phyloP scores from a whole-genome alignment of 2,797 vertebrate species.

The Sebastes glaucus region DNA sequence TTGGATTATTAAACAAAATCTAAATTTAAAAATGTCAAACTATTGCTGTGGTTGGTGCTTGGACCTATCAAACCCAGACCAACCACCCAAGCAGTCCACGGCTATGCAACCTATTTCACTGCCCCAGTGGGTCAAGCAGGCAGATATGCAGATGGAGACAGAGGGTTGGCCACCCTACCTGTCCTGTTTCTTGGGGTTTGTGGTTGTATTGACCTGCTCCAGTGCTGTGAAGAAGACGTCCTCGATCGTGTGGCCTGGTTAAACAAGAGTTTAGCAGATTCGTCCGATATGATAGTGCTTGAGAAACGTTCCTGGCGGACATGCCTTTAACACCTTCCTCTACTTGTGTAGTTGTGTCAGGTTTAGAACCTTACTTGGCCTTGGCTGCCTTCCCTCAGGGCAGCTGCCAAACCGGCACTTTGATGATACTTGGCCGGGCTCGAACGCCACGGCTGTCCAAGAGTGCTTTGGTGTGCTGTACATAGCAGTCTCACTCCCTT shows the following conservation, averaged over 20 bases:
- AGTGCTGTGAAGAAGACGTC: neutral
- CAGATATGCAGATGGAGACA: neutral
- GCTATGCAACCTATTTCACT: neutral
- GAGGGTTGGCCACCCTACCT: neutral
- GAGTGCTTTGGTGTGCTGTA: constrained; percentile 65
- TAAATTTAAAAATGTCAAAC: no score
- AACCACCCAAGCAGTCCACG: neutral
- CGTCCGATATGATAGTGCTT: neutral
- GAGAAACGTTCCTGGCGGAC: constrained; percentile 9
- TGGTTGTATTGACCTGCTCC: no score
- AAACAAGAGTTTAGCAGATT: constrained; percentile 8
- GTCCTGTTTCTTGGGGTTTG: neutral
- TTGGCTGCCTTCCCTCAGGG: constrained; percentile 55
- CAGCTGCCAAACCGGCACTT: constrained; percentile 71
- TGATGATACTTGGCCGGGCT: constrained; percentile 62
- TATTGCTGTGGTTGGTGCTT: neutral
- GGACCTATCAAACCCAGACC: neutral
- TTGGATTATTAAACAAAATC: no score
- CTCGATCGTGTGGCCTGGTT: neutral
- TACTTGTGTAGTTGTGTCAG: constrained; percentile 60
- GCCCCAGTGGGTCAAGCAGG: neutral
- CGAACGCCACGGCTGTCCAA: constrained; percentile 37
- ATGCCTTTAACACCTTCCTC: constrained; percentile 49
- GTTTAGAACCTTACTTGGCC: constrained; percentile 59
- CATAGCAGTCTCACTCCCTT: constrained; percentile 41